Evolutionary conservation across 2,797 vertebrate genomes (phyloP), one percentile per base, ranked within the genome.

Genomic region (Pangasius mekongensis): DNA sequence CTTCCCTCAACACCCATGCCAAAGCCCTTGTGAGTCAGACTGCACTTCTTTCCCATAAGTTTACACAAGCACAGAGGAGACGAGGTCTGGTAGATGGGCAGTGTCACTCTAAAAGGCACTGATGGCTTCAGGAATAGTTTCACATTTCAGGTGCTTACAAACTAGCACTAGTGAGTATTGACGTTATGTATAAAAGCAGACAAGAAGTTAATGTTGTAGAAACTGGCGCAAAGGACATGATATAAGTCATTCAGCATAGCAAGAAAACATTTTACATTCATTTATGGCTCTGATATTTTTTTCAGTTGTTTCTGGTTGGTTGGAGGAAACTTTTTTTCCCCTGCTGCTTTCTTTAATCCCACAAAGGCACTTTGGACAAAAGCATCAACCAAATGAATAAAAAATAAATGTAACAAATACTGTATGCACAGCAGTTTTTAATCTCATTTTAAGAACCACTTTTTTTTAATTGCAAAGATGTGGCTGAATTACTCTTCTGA

Each of bases 21-120:
- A 93, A 93, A 93, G 89, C 91, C 86, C 93, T 69, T 93, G 83
- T 83, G 56, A 22, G 86, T 73, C 84, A 86, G 88, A 86, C 76
- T 77, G 60, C 58, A 69, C 52, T 80, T 80, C 88, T 67, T 76
- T 90, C 69, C 88, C 86, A 91, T 89, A 77, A 77, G 52, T 73
- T 88, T 84, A 84, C n/a, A 88, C 84, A 88, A 77, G 83, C 74
- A 1, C 0, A 88, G 27, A 87, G 66, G 81, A 82, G 87, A 89
- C 36, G 58, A 73, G 89, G 92, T 86, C 86, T 83, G 86, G 67
- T 52, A n/a, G 76, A 60, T 88, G 90, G 92, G 90, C 90, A 89
- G 64, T 86, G 52, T 56, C 84, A 81, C 86, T 83, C 76, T 87
- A 87, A 86, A 86, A 83, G 71, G 77, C 86, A 84, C 33, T 87